A percentile compares a stretch with the other conserved stretches of the same genome.
Evolutionary conservation across 2,797 vertebrate genomes (phyloP).

Genomic region (Sebastes reedi): DNA sequence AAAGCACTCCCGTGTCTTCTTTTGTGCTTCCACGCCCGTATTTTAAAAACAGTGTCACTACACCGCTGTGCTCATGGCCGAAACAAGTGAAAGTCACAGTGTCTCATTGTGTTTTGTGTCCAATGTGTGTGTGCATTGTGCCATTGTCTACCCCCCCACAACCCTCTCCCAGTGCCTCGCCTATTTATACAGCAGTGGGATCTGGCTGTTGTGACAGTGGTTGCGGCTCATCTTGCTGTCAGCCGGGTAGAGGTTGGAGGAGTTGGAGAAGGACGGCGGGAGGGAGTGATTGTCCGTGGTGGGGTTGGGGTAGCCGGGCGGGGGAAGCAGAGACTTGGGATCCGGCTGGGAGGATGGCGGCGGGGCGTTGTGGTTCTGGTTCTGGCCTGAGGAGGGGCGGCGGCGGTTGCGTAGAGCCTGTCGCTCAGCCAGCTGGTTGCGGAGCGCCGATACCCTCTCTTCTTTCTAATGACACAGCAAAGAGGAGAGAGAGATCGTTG

Average conservation of each 20-base stretch:
- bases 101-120: constrained; percentile 55
- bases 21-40: constrained; percentile 43
- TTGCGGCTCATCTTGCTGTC: constrained; percentile 90
- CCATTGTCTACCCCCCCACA: background rate
- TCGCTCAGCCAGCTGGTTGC: constrained; percentile 91
- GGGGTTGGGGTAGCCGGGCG: constrained; percentile 82
- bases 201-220: constrained; percentile 93
- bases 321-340: constrained; percentile 83
- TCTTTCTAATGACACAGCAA: constrained; percentile 83
- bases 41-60: constrained; percentile 51
- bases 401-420: constrained; percentile 92
- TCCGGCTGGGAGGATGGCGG: constrained; percentile 78
- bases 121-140: constrained; percentile 17
- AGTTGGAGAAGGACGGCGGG: constrained; percentile 86
- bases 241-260: constrained; percentile 85
- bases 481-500: background rate
- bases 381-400: constrained; percentile 81
- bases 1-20: constrained; percentile 23
- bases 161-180: background rate
- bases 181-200: constrained; percentile 94
- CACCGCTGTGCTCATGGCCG: constrained; percentile 45
- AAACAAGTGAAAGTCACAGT: constrained; percentile 69
- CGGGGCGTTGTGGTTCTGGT: constrained; percentile 83
- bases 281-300: constrained; percentile 81
- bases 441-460: constrained; percentile 90